Conservation (phyloP, 2,113 vertebrate genomes). For the Eulemur macaco region DNA sequence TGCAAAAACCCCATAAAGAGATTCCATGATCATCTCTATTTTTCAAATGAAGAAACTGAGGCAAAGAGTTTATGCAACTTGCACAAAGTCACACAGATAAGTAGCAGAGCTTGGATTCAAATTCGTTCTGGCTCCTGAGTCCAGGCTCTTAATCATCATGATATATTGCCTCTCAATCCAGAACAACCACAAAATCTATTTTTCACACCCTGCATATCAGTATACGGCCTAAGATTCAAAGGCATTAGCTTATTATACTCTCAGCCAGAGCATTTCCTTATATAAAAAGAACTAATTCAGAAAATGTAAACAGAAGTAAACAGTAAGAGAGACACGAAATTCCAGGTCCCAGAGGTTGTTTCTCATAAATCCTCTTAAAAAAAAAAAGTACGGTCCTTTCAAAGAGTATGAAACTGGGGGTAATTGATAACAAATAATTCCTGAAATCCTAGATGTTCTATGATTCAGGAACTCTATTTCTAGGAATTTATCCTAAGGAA, state of each 20-base stretch:
- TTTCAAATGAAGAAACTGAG: conserved; percentile 11
- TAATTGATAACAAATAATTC: background rate
- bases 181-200: background rate
- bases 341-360: conserved; percentile 29
- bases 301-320: conserved; percentile 69
- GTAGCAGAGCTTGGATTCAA: background rate
- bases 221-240: conserved; percentile 20
- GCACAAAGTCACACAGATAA: background rate
- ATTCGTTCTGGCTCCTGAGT: background rate
- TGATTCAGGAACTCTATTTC: background rate
- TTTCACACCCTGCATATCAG: background rate
- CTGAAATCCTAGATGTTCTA: background rate
- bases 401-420: background rate
- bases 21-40: background rate
- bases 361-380: conserved; percentile 52
- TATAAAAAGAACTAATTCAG: conserved; percentile 68
- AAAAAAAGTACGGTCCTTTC: conserved; percentile 31
- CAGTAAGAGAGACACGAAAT: conserved; percentile 30
- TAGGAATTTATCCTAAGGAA: background rate
- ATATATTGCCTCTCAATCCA: background rate
- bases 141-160: background rate
- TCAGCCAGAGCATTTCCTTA: conserved; percentile 29
- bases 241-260: background rate
- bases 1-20: background rate
- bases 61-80: background rate